Percentiles rank a stretch among this genome's conserved stretches.
These are phyloP conservation scores for Atopsyche davidsoni DNA, from an alignment of 1,140 invertebrate genomes.

Conservation along the genomic window DNA sequence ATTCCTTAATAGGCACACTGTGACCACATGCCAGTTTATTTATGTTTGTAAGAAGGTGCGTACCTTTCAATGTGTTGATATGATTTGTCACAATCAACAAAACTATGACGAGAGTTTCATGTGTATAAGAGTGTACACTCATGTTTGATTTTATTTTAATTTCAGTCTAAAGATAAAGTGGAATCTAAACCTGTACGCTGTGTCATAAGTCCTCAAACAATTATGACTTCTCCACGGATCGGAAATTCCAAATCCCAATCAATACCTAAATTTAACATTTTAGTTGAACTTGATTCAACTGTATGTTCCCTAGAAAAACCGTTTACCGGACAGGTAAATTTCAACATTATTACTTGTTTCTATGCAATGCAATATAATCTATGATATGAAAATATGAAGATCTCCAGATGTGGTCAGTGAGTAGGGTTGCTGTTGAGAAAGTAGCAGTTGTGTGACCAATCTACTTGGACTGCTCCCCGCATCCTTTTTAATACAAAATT, in stretches of 20 bases:
- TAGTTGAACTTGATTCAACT: constrained; percentile 75
- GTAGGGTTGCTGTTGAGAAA: no score
- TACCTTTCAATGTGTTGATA: no score
- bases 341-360: no score
- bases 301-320: constrained; percentile 79
- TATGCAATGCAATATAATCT: no score
- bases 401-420: no score
- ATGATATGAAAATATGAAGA: no score
- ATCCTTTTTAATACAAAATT: no score
- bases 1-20: constrained; percentile 83
- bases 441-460: no score
- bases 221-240: constrained; percentile 48
- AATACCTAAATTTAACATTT: constrained; percentile 78
- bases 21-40: constrained; percentile 83
- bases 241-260: constrained; percentile 56
- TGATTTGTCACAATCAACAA: no score
- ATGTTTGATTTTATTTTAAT: constrained; percentile 3
- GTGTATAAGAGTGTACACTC: no score
- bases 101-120: no score
- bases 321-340: constrained; percentile 77
- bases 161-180: constrained; percentile 29
- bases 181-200: constrained; percentile 62
- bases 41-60: constrained; percentile 72
- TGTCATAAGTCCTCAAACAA: constrained; percentile 73
- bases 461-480: no score